A percentile compares a stretch with the other conserved stretches of the same genome.
Conservation (phyloP, 2,797 vertebrate genomes). For the Diceros bicornis region DNA sequence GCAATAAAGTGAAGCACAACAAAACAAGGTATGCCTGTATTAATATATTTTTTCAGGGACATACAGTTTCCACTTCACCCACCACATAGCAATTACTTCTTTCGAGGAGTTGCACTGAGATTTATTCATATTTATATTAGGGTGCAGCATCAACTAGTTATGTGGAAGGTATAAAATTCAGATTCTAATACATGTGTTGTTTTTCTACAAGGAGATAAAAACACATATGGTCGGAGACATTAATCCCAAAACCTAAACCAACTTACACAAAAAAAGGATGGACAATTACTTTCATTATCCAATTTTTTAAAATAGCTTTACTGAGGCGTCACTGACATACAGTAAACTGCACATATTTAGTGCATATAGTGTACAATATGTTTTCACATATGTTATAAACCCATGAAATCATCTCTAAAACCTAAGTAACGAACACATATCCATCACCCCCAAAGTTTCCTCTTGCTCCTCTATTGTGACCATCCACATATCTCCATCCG, state of each 20-base stretch:
- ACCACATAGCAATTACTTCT: not conserved
- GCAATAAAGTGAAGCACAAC: too few species aligned
- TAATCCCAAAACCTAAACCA: constrained; percentile 14
- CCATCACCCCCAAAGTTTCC: not conserved
- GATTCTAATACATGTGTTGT: not conserved
- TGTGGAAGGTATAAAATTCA: not conserved
- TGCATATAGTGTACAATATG: not conserved
- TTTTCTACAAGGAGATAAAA: constrained; percentile 1
- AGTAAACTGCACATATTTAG: not conserved
- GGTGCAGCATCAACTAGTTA: not conserved
- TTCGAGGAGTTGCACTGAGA: not conserved
- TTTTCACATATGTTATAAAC: not conserved
- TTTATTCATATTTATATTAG: not conserved
- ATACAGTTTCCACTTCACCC: not conserved
- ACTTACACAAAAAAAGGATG: not conserved
- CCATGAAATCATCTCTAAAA: constrained; percentile 1
- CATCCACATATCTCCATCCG: not conserved
- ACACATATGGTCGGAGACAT: not conserved
- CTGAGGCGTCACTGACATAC: not conserved
- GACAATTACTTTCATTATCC: not conserved
- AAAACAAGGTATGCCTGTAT: too few species aligned
- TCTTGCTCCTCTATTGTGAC: not conserved
- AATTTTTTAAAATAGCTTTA: not conserved
- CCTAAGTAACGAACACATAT: constrained; percentile 3
- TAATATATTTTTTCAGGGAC: not conserved